These are phyloP conservation scores for Drosophila barbarae DNA, from an alignment of 2,888 invertebrate species.

Conservation along the genomic window DNA sequence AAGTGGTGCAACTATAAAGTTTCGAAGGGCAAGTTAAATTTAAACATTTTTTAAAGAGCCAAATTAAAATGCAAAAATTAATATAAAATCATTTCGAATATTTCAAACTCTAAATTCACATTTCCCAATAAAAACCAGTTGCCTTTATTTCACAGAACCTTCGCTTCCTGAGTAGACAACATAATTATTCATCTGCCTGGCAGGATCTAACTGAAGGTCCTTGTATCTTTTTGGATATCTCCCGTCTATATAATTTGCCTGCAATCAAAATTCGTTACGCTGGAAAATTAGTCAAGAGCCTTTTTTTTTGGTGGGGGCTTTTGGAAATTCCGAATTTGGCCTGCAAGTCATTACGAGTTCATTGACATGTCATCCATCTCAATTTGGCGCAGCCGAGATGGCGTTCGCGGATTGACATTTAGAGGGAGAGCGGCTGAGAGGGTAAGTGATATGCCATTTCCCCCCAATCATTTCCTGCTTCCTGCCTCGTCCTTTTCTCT, in stretches of 20 bases:
- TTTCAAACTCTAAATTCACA: not conserved
- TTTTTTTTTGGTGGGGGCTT: conserved; percentile 13
- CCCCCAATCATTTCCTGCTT: conserved; percentile 7
- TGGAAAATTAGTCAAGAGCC: conserved; percentile 23
- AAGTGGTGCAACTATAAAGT: too few species aligned
- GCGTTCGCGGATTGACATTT: too few species aligned
- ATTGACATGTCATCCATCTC: conserved; percentile 71
- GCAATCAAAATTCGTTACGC: conserved; percentile 59
- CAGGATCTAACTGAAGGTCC: not conserved
- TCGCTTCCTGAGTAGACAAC: not conserved
- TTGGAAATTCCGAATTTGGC: conserved; percentile 16
- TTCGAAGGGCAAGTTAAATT: too few species aligned
- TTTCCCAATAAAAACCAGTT: not conserved
- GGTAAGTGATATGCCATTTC: conserved; percentile 11
- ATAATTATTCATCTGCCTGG: conserved; percentile 14
- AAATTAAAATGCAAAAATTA: too few species aligned
- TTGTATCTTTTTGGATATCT: not conserved
- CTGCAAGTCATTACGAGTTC: conserved; percentile 53
- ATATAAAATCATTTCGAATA: too few species aligned
- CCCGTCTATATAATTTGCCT: conserved; percentile 13
- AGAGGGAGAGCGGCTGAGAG: not conserved
- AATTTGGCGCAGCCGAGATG: conserved; percentile 46
- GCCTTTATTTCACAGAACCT: not conserved
- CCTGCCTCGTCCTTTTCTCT: not conserved
- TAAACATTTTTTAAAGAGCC: too few species aligned